Percentiles rank a stretch among this genome's conserved stretches.
phyloP scores from a whole-genome alignment of 2,888 invertebrate species.

The Lordiphosa fenestrarum region DNA sequence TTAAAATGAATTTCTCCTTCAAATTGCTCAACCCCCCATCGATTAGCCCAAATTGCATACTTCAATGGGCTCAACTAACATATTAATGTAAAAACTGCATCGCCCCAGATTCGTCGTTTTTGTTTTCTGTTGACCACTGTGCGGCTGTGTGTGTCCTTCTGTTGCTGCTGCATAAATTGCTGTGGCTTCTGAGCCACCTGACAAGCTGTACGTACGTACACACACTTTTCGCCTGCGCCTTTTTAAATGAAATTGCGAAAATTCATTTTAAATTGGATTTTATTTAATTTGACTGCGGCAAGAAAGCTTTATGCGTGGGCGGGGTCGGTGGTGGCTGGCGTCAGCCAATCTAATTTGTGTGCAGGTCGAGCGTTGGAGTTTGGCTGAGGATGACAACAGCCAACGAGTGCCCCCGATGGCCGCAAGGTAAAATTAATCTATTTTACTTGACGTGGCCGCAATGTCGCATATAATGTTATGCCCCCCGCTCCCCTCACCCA shows the following conservation, averaged over 20 bases:
- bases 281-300: constrained; percentile 67
- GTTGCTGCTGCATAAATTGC: constrained; percentile 55
- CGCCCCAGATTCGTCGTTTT: background rate
- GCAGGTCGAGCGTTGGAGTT: constrained; percentile 4
- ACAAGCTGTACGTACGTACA: background rate
- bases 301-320: constrained; percentile 40
- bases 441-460: constrained; percentile 70
- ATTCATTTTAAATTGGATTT: constrained; percentile 76
- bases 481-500: constrained; percentile 1
- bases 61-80: too few species aligned
- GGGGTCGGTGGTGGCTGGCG: constrained; percentile 2
- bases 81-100: too few species aligned
- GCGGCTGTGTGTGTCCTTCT: background rate
- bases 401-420: constrained; percentile 57
- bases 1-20: too few species aligned
- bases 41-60: background rate
- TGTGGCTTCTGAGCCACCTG: constrained; percentile 4
- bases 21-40: too few species aligned
- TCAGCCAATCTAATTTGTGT: constrained; percentile 43
- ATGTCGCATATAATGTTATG: constrained; percentile 67
- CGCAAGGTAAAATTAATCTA: constrained; percentile 70
- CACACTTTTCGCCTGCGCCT: constrained; percentile 24
- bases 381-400: constrained; percentile 20
- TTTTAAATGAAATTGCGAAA: constrained; percentile 70
- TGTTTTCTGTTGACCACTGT: too few species aligned